Evolutionary conservation across 2,113 vertebrate genomes (phyloP).

Genomic region (Notechis scutatus): DNA sequence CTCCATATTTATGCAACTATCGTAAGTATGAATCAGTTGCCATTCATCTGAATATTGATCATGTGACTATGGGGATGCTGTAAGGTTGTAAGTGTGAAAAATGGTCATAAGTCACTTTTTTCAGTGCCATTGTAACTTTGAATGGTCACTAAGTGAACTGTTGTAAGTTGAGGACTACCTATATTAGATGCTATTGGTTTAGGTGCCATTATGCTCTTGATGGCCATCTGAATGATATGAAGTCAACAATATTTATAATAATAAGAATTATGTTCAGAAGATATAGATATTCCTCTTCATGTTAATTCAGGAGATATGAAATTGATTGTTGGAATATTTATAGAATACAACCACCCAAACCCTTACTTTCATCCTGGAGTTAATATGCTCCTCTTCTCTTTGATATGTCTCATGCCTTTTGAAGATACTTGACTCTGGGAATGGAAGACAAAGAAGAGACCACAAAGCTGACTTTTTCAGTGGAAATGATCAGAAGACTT

Average conservation of each 20-base stretch:
- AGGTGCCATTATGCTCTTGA: not conserved
- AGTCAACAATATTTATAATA: not conserved
- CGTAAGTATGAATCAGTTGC: not conserved
- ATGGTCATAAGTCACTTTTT: not conserved
- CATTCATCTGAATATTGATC: not conserved
- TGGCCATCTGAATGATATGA: not conserved
- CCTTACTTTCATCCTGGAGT: not conserved
- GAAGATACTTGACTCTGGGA: not conserved
- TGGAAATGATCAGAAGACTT: not conserved
- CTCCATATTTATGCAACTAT: not conserved
- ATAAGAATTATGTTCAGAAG: not conserved
- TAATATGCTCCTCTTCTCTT: not conserved
- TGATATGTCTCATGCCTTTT: not conserved
- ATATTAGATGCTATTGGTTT: not conserved
- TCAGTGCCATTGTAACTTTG: not conserved
- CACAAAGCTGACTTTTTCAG: not conserved
- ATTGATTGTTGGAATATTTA: not conserved
- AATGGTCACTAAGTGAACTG: not conserved
- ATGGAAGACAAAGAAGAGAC: slow-evolving; percentile 6
- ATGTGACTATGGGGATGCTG: not conserved
- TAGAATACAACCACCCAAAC: not conserved
- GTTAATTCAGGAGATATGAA: not conserved
- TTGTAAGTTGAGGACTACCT: not conserved
- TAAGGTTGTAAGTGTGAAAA: not conserved
- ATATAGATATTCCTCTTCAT: not conserved